phyloP scores from a whole-genome alignment of 2,888 invertebrate species.

The Cheilosia impressa region DNA sequence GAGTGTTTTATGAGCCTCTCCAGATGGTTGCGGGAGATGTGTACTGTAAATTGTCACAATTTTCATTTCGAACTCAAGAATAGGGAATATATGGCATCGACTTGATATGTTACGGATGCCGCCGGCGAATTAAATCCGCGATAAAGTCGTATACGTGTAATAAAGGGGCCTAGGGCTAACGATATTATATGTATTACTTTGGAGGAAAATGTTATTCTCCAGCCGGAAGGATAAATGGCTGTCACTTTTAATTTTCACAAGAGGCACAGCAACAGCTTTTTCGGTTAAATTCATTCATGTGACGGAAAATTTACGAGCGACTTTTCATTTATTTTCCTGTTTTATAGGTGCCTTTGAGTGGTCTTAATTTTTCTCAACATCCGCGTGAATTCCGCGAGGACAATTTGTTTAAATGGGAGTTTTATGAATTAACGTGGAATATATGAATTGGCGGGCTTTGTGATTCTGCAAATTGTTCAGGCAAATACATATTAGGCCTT shows the following conservation, averaged over 20 bases:
- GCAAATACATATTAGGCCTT: too few relatives aligned
- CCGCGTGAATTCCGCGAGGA: too few relatives aligned
- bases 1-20: slow-evolving; percentile 71
- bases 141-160: slow-evolving; percentile 44
- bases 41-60: slow-evolving; percentile 63
- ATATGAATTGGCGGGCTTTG: too few relatives aligned
- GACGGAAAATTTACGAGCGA: slow-evolving; percentile 68
- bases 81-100: slow-evolving; percentile 14
- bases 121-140: slow-evolving; percentile 58
- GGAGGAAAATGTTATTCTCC: slow-evolving; percentile 43
- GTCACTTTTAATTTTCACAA: slow-evolving; percentile 58
- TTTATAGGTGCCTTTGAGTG: slow-evolving; percentile 13
- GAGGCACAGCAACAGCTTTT: slow-evolving; percentile 37
- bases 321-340: slow-evolving; percentile 52
- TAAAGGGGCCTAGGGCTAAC: slow-evolving; percentile 26
- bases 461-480: too few relatives aligned
- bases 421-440: too few relatives aligned
- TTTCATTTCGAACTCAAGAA: slow-evolving; percentile 58
- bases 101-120: slow-evolving; percentile 28
- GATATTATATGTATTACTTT: slow-evolving; percentile 5
- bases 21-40: slow-evolving; percentile 56
- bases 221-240: slow-evolving; percentile 21
- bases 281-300: slow-evolving; percentile 46
- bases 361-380: too few relatives aligned
- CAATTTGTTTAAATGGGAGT: too few relatives aligned